Evolutionary conservation across 2,797 vertebrate species (phyloP).

Genomic region (Margarornis squamiger): DNA sequence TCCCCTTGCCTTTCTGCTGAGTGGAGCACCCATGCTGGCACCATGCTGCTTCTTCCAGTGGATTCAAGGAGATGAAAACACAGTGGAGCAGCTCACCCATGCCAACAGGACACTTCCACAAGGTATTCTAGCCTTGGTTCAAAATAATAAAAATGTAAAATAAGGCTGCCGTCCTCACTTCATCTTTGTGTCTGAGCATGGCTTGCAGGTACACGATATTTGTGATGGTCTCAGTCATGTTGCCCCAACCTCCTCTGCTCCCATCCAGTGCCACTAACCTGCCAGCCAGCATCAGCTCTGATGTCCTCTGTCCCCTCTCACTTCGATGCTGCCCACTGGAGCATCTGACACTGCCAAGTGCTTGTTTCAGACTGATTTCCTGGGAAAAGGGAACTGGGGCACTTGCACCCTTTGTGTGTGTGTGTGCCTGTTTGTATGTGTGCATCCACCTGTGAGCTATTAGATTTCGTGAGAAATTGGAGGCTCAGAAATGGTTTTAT

Average conservation of each 20-base stretch:
- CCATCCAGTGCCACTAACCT: not conserved
- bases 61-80: not conserved
- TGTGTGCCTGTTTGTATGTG: fast-evolving
- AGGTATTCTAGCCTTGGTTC: not conserved
- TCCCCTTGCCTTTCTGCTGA: not conserved
- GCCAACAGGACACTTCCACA: not conserved
- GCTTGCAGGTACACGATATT: not conserved
- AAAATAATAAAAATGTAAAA: not conserved
- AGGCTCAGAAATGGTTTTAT: not conserved
- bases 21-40: not conserved
- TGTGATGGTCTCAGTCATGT: not conserved
- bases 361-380: not conserved
- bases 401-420: not conserved
- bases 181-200: not conserved
- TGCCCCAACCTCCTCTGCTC: not conserved
- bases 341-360: not conserved
- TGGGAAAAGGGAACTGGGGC: not conserved
- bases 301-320: not conserved
- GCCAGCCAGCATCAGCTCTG: not conserved
- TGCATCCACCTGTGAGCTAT: not conserved
- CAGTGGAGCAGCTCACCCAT: not conserved
- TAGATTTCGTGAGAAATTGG: not conserved
- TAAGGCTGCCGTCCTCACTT: not conserved
- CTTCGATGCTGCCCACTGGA: not conserved
- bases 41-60: not conserved